phyloP scores from a whole-genome alignment of 2,113 vertebrate genomes.

The Pygoscelis adeliae region DNA sequence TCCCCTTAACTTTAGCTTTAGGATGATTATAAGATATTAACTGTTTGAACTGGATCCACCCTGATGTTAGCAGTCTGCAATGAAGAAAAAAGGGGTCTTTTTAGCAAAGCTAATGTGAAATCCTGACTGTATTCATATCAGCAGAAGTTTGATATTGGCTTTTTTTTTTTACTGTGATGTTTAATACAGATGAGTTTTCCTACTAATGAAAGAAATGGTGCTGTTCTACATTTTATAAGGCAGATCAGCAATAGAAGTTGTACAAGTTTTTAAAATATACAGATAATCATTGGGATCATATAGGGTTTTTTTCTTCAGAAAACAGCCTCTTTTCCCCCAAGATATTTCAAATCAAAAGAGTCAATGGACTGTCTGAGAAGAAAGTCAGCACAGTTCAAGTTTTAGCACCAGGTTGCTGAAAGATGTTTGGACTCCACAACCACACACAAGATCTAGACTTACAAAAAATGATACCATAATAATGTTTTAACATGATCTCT shows the following conservation, averaged over 20 bases:
- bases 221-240: not conserved
- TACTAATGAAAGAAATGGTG: not conserved
- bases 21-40: not conserved
- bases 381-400: not conserved
- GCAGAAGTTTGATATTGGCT: not conserved
- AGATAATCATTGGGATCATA: not conserved
- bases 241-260: not conserved
- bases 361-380: not conserved
- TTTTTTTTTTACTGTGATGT: not conserved
- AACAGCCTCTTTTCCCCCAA: not conserved
- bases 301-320: not conserved
- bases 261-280: not conserved
- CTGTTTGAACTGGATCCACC: not conserved
- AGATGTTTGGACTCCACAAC: not conserved
- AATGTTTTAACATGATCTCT: not conserved
- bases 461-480: not conserved
- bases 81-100: not conserved
- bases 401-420: not conserved
- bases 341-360: not conserved
- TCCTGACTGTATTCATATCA: not conserved
- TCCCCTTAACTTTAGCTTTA: not conserved
- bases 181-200: not conserved
- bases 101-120: not conserved
- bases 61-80: not conserved
- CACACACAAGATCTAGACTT: not conserved